Conservation (phyloP, 2,888 invertebrate genomes). For the Argynnis bischoffii region DNA sequence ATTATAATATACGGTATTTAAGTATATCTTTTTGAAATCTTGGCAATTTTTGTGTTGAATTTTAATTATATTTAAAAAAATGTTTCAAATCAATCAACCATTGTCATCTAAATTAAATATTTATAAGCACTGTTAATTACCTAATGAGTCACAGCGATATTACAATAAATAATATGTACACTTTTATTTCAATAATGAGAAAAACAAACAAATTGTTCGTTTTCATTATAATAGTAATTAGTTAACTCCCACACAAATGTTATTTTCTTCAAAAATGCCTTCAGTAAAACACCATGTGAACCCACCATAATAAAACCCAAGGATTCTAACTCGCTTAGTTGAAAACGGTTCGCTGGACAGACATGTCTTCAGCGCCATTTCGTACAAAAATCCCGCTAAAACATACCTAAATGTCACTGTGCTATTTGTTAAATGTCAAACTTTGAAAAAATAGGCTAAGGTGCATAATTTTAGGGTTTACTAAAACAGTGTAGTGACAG, state of each 20-base stretch:
- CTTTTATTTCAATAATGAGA: too few species aligned
- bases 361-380: constrained; percentile 21
- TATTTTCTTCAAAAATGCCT: too few species aligned
- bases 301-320: constrained; percentile 38
- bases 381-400: constrained; percentile 1
- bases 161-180: too few species aligned
- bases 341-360: constrained; percentile 18
- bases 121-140: neutral
- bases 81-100: too few species aligned
- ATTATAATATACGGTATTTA: too few species aligned
- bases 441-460: neutral
- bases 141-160: neutral
- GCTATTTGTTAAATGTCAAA: constrained; percentile 3
- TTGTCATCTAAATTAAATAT: neutral
- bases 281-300: constrained; percentile 46
- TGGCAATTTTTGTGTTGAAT: too few species aligned
- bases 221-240: too few species aligned
- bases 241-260: too few species aligned
- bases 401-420: constrained; percentile 1
- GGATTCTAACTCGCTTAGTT: constrained; percentile 40
- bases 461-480: neutral
- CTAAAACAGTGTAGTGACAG: too few species aligned
- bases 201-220: too few species aligned
- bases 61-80: too few species aligned
- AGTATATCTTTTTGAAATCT: too few species aligned